Percentiles rank a stretch among this genome's conserved stretches.
Conservation (phyloP, 2,888 invertebrate genomes). For the Epsilonema sp. region DNA sequence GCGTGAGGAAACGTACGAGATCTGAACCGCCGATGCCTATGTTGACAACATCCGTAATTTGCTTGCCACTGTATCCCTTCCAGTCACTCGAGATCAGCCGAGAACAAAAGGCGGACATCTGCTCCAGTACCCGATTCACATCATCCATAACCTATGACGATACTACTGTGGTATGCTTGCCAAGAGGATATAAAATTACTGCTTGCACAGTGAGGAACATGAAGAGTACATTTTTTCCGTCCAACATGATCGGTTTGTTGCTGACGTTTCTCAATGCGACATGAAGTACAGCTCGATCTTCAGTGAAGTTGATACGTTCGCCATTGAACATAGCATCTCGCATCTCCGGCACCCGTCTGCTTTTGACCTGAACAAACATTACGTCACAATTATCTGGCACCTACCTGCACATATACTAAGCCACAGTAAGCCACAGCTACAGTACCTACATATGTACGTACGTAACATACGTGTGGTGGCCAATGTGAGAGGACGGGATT, state of each 20-base stretch:
- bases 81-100: conserved; percentile 39
- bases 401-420: too few species aligned
- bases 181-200: too few species aligned
- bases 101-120: conserved; percentile 80
- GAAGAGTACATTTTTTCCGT: conserved; percentile 55
- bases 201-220: too few species aligned
- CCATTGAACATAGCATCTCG: conserved; percentile 77
- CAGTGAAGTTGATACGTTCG: conserved; percentile 91
- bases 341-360: conserved; percentile 59
- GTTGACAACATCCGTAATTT: conserved; percentile 89
- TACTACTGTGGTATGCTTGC: background rate
- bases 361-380: conserved; percentile 39
- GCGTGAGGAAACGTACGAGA: conserved; percentile 40
- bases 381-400: background rate
- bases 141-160: conserved; percentile 48
- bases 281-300: conserved; percentile 83
- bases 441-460: background rate
- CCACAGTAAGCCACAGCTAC: too few species aligned
- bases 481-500: too few species aligned
- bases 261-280: conserved; percentile 69
- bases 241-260: conserved; percentile 55
- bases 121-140: conserved; percentile 67
- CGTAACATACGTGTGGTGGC: background rate
- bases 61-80: conserved; percentile 64
- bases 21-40: conserved; percentile 99